Conservation (phyloP, 1,140 invertebrate species). For the Aphidius ervi region DNA sequence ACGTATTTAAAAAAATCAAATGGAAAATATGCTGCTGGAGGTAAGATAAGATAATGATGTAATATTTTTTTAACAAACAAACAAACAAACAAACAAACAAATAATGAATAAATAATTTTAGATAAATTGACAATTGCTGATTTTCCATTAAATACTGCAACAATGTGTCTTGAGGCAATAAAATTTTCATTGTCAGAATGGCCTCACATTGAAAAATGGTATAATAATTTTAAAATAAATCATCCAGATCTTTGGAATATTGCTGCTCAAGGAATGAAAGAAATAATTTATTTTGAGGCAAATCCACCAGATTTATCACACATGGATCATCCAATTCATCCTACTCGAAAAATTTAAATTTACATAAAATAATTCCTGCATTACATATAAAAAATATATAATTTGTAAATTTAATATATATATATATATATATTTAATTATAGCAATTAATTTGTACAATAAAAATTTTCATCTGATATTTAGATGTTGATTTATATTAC, state of each 20-base stretch:
- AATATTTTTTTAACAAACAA: not conserved
- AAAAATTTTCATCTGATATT: too few species aligned
- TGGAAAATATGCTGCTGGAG: constrained; percentile 62
- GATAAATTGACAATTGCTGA: constrained; percentile 71
- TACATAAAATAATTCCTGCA: not conserved
- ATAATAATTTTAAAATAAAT: constrained; percentile 62
- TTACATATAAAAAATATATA: too few species aligned
- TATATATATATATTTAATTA: not conserved
- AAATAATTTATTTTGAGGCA: constrained; percentile 60
- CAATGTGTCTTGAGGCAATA: constrained; percentile 68
- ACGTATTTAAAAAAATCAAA: constrained; percentile 60
- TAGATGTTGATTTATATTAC: too few species aligned
- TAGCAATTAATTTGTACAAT: too few species aligned
- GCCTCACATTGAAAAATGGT: constrained; percentile 61
- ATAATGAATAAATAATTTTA: constrained; percentile 20
- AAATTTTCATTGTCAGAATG: constrained; percentile 57
- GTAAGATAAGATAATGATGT: constrained; percentile 37
- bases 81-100: not conserved
- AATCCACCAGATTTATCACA: constrained; percentile 66
- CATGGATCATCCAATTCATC: constrained; percentile 69
- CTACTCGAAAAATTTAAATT: constrained; percentile 50
- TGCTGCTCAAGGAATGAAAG: constrained; percentile 61
- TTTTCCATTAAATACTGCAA: constrained; percentile 65
- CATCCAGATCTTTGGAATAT: constrained; percentile 67
- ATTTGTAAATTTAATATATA: not conserved